Percentiles rank a stretch among this genome's conserved stretches.
phyloP scores from a whole-genome alignment of 2,888 invertebrate genomes.

The Dimorphilus gyrociliatus region DNA sequence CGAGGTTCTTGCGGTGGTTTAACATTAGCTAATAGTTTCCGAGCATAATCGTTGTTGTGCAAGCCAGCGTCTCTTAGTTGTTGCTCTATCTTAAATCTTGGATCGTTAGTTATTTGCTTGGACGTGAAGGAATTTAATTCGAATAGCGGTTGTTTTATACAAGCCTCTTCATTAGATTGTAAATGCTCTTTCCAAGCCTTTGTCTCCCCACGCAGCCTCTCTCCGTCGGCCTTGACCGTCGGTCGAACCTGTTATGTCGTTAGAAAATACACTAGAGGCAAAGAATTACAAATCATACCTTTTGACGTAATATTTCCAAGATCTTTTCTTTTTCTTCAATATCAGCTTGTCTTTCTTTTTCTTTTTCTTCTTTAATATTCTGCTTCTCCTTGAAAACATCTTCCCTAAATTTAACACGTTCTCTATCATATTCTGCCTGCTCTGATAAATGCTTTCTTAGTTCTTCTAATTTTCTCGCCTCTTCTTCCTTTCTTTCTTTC shows the following conservation, averaged over 20 bases:
- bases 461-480: conserved; percentile 16
- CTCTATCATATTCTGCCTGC: conserved; percentile 25
- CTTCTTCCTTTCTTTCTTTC: conserved; percentile 13
- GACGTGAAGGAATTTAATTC: conserved; percentile 21
- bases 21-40: conserved; percentile 18
- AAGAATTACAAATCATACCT: conserved; percentile 6
- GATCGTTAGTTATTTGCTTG: conserved; percentile 29
- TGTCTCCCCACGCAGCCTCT: too few species aligned
- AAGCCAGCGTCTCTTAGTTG: conserved; percentile 30
- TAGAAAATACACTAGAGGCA: not conserved
- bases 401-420: conserved; percentile 24
- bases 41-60: conserved; percentile 25
- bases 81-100: conserved; percentile 26
- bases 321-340: conserved; percentile 23
- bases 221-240: conserved; percentile 13
- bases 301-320: conserved; percentile 18
- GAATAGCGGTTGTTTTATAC: conserved; percentile 24
- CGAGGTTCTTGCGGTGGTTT: conserved; percentile 23
- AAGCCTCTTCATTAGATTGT: conserved; percentile 18
- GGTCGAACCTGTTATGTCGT: conserved; percentile 18
- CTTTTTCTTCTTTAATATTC: conserved; percentile 15
- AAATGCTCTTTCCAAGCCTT: too few species aligned
- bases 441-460: conserved; percentile 19
- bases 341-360: conserved; percentile 17
- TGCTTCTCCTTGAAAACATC: conserved; percentile 19